Evolutionary conservation across 2,888 invertebrate species (phyloP), one percentile per base, ranked within the genome.

Genomic region (Dusona sp.): DNA sequence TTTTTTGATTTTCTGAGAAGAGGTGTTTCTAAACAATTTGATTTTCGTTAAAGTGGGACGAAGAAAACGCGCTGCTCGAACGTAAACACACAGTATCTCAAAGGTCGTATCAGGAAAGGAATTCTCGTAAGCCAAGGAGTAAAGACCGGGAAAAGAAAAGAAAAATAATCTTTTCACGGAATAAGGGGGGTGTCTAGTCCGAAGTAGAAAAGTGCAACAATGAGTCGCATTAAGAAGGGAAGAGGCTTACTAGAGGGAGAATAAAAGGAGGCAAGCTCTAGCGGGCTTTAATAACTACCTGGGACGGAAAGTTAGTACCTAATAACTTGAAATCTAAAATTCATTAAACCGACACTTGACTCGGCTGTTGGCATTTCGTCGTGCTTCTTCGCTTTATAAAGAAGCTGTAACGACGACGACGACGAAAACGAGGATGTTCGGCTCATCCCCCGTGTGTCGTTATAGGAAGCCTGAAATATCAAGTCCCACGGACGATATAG

Each of bases 241-340:
- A 61, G 48, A 19, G 16, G n/a, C 22, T 48, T 7, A 38, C 48
- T 11, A 33, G 38, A 54, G 74, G 48, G 61, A 57, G 64, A 48
- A 25, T 13, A 29, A 64, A 45, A 79, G 48, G 65, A 36, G 54
- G 45, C 38, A 67, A 33, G 33, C 7, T 19, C n/a, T n/a, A n/a
- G 64, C 3, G 22, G 90, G 91, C 91, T 92, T 92, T 92, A 91
- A 92, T 92, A 90, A 92, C 89, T 89, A 81, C 84, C 83, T 85
- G 89, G 85, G 85, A 81, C 87, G 89, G 88, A 87, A 84, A 88
- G 91, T 92, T 91, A 92, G 89, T 88, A 83, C 88, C 89, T 87
- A 91, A 90, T 90, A 91, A 92, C 90, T 92, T 90, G 88, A 92
- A 91, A 92, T 92, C 90, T 92, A 92, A 92, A 92, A 92, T 92